phyloP scores from a whole-genome alignment of 2,888 invertebrate genomes.

The Rhamphomyia laevipes region DNA sequence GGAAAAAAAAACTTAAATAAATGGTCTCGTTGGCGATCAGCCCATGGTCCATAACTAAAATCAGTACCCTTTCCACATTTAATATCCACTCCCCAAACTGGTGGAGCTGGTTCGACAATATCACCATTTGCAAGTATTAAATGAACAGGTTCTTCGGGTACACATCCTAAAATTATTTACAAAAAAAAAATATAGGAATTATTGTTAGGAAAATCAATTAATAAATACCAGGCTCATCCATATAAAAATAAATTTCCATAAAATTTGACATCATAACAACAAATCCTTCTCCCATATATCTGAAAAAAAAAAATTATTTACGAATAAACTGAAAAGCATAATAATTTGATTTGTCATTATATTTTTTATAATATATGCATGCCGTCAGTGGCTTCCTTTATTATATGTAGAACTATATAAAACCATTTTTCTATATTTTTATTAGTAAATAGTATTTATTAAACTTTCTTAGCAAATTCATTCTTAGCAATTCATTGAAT shows the following conservation, averaged over 20 bases:
- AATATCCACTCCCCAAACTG: conserved; percentile 91
- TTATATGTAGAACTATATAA: too few species aligned
- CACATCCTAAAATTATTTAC: conserved; percentile 48
- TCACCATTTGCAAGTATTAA: conserved; percentile 86
- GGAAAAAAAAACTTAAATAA: conserved; percentile 95
- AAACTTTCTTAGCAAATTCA: too few species aligned
- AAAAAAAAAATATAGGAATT: background rate
- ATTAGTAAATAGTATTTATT: too few species aligned
- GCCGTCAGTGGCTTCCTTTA: too few species aligned
- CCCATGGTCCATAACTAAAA: conserved; percentile 98
- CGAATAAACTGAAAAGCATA: too few species aligned
- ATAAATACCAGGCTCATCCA: conserved; percentile 67
- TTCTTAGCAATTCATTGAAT: too few species aligned
- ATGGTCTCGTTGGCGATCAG: conserved; percentile 90
- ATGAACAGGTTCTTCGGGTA: conserved; percentile 83
- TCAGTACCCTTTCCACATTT: conserved; percentile 88
- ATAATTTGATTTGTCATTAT: too few species aligned
- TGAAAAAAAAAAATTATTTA: too few species aligned
- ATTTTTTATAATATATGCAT: too few species aligned
- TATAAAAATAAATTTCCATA: conserved; percentile 90
- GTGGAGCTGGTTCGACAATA: conserved; percentile 83
- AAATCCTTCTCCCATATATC: conserved; percentile 97
- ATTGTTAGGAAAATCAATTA: background rate
- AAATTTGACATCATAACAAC: conserved; percentile 92
- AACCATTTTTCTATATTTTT: too few species aligned